Evolutionary conservation across 2,888 invertebrate genomes (phyloP).

Genomic region (Ypsolopha scabrella): DNA sequence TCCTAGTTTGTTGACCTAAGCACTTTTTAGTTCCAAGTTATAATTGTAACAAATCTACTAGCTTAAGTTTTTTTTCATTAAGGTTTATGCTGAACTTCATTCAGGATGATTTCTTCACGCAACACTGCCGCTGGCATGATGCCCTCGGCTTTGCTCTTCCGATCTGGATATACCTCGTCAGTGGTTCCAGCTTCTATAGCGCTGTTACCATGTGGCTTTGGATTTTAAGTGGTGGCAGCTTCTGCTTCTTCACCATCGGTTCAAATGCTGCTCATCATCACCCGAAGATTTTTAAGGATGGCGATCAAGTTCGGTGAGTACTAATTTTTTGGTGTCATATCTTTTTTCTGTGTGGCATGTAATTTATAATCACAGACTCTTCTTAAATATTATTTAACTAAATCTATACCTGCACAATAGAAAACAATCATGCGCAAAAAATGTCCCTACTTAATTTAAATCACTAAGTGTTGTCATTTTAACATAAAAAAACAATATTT

Average conservation of each 20-base stretch:
- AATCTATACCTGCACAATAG: too few species aligned
- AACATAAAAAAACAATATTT: too few species aligned
- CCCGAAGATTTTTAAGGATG: conserved; percentile 84
- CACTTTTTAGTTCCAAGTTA: too few species aligned
- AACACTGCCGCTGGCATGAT: conserved; percentile 46
- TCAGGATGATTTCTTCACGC: conserved; percentile 30
- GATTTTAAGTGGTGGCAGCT: conserved; percentile 68
- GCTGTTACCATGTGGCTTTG: conserved; percentile 67
- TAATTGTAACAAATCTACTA: too few species aligned
- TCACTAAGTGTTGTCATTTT: too few species aligned
- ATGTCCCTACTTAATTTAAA: too few species aligned
- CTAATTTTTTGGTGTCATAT: background rate
- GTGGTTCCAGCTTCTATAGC: conserved; percentile 30
- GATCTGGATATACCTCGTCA: conserved; percentile 44
- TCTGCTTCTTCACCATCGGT: conserved; percentile 74
- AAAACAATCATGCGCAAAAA: too few species aligned
- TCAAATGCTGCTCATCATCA: conserved; percentile 86
- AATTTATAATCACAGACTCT: too few species aligned
- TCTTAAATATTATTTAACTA: too few species aligned
- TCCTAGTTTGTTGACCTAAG: background rate
- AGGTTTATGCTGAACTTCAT: conserved; percentile 31
- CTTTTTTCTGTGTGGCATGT: too few species aligned
- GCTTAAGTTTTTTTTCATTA: too few species aligned
- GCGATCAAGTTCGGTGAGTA: conserved; percentile 73
- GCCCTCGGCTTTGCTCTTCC: conserved; percentile 44